phyloP scores from a whole-genome alignment of 2,113 vertebrate genomes.

The Kryptolebias marmoratus region DNA sequence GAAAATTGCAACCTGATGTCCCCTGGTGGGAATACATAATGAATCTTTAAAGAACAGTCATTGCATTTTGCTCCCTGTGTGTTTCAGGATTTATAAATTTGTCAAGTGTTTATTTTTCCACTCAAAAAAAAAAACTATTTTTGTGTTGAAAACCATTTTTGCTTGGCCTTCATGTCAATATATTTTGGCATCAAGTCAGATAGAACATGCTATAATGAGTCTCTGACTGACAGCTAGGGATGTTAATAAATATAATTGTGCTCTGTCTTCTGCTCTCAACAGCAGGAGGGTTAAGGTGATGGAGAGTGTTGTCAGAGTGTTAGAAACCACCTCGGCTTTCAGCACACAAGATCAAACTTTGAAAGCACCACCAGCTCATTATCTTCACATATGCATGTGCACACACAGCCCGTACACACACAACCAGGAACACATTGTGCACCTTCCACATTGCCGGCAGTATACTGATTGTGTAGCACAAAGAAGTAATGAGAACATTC shows the following conservation, averaged over 20 bases:
- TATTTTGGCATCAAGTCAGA: slow-evolving; percentile 29
- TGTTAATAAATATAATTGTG: slow-evolving; percentile 64
- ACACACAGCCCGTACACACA: slow-evolving; percentile 10
- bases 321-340: slow-evolving; percentile 61
- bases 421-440: slow-evolving; percentile 1
- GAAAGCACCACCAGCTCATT: slow-evolving; percentile 57
- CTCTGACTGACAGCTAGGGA: slow-evolving; percentile 54
- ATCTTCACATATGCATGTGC: slow-evolving; percentile 36
- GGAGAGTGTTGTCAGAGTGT: slow-evolving; percentile 58
- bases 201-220: slow-evolving; percentile 31
- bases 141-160: slow-evolving; percentile 6
- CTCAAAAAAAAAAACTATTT: not conserved
- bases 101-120: slow-evolving; percentile 4
- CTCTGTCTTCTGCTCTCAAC: slow-evolving; percentile 38
- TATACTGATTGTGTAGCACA: slow-evolving; percentile 53
- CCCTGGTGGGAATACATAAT: not conserved
- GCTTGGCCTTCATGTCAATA: not conserved
- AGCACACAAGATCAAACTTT: slow-evolving; percentile 31
- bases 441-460: slow-evolving; percentile 21
- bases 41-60: not conserved
- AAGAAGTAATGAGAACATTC: slow-evolving; percentile 70
- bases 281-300: slow-evolving; percentile 55
- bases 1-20: not conserved
- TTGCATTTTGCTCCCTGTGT: slow-evolving; percentile 1
- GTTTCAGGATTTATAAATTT: not conserved